These are phyloP conservation scores for Caenorhabditis macrosperma DNA, from an alignment of 2,888 invertebrate species.

Conservation along the genomic window DNA sequence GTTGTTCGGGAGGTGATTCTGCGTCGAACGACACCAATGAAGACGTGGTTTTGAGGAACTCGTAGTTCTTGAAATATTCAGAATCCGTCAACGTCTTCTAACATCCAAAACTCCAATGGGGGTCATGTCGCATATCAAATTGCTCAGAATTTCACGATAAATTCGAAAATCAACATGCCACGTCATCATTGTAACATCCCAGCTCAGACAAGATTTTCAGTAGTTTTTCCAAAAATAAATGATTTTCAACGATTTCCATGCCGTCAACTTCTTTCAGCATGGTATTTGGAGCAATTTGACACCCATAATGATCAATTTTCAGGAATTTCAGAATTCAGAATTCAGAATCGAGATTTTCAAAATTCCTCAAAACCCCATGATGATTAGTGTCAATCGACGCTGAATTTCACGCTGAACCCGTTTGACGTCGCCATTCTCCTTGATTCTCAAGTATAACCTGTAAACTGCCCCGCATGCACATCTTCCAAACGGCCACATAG, in stretches of 20 bases:
- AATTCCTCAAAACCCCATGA: not conserved
- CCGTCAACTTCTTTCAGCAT: not conserved
- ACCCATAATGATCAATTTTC: not conserved
- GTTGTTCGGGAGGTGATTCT: no score
- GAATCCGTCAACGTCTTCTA: no score
- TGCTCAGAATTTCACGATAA: no score
- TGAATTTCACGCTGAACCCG: not conserved
- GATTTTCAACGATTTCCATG: not conserved
- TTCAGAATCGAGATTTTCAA: not conserved
- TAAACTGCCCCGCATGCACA: conserved; percentile 70
- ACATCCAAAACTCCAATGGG: no score
- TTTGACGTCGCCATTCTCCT: not conserved
- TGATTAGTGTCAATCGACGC: conserved; percentile 5
- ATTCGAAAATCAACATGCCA: no score
- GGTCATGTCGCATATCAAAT: no score
- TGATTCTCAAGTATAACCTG: conserved; percentile 36
- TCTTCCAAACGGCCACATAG: conserved; percentile 74
- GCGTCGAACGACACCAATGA: no score
- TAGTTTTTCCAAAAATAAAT: no score
- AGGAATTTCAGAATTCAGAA: not conserved
- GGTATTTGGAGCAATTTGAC: not conserved
- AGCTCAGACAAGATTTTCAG: no score
- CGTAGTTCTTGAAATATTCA: no score
- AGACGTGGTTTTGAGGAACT: no score
- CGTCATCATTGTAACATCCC: no score